A percentile compares a stretch with the other conserved stretches of the same genome.
These are phyloP conservation scores for Petaurus breviceps DNA, from an alignment of 2,113 vertebrate genomes.

Conservation along the genomic window DNA sequence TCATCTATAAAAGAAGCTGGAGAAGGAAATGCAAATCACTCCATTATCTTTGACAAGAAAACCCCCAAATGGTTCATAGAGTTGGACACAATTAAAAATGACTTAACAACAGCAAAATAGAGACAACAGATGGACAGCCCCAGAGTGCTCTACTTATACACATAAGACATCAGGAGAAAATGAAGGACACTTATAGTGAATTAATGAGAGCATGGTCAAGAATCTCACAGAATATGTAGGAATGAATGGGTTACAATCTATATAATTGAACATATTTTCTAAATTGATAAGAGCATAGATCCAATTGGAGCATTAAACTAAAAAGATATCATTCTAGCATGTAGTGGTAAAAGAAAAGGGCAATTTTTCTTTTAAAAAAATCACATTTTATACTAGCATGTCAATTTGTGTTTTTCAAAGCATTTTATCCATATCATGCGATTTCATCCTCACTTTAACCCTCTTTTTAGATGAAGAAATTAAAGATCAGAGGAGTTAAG, in stretches of 20 bases:
- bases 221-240: background rate
- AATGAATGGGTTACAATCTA: background rate
- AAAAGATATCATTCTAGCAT: background rate
- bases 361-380: background rate
- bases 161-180: background rate
- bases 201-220: background rate
- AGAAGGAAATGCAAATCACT: background rate
- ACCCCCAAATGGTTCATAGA: background rate
- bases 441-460: background rate
- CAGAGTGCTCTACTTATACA: background rate
- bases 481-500: background rate
- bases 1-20: background rate
- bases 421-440: background rate
- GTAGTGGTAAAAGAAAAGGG: background rate
- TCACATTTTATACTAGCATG: background rate
- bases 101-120: background rate
- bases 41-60: slow-evolving; percentile 34
- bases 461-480: background rate
- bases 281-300: background rate
- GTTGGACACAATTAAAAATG: background rate
- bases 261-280: background rate
- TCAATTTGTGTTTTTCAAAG: background rate
- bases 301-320: background rate
- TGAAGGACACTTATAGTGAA: background rate
- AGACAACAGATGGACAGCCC: background rate